These are phyloP conservation scores for Regulus satrapa DNA, from an alignment of 2,113 vertebrate genomes.

Conservation along the genomic window DNA sequence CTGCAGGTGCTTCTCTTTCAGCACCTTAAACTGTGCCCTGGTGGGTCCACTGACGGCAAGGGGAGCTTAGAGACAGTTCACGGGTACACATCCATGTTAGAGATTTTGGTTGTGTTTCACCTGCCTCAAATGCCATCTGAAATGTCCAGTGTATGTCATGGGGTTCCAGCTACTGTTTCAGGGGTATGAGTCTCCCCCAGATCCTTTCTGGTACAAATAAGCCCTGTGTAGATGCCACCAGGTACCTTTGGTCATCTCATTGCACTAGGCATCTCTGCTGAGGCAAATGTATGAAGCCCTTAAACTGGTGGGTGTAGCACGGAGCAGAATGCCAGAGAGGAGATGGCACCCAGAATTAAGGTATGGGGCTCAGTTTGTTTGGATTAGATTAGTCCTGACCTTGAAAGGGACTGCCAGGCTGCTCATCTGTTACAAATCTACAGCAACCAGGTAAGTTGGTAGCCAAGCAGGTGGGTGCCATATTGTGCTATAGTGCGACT, in stretches of 20 bases:
- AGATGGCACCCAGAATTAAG: neutral
- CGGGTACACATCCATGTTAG: fast-evolving
- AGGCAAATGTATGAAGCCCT: neutral
- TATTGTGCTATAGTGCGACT: neutral
- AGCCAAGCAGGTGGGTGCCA: neutral
- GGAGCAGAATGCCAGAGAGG: neutral
- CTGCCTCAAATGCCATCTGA: neutral
- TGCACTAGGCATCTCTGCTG: neutral
- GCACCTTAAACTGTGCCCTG: neutral
- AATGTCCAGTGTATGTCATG: neutral
- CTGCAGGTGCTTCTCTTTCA: neutral
- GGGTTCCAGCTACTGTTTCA: neutral
- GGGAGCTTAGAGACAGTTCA: neutral
- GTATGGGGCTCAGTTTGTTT: neutral
- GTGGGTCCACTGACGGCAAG: neutral
- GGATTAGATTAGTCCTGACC: neutral
- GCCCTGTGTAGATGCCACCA: fast-evolving
- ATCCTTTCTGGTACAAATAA: neutral
- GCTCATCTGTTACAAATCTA: neutral
- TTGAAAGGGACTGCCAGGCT: neutral
- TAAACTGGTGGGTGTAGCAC: fast-evolving
- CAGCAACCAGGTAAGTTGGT: neutral
- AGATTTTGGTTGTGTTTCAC: neutral
- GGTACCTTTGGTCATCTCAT: neutral
- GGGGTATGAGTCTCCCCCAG: neutral